Evolutionary conservation across 2,797 vertebrate species (phyloP), one percentile per base, ranked within the genome.

Genomic region (Acanthurus lineatus): DNA sequence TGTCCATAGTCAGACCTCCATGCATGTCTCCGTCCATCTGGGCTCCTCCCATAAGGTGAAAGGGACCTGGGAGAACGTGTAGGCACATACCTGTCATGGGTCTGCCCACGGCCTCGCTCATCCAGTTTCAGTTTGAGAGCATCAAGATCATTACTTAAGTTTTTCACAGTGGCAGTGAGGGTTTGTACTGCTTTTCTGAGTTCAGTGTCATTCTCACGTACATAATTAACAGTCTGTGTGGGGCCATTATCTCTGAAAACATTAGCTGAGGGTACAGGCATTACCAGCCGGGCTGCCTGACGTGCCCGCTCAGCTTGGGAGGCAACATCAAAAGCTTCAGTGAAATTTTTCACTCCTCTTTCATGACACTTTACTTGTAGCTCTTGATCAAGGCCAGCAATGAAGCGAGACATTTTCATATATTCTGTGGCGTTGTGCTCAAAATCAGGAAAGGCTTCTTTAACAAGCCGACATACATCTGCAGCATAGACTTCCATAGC

Each of bases 301-400:
- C 10, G 38, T 2, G 62, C 47, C 6, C 28, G 17, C 5, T 49
- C 25, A 57, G 51, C 38, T 67, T 67, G 20, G 38, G 35, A 67
- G n/a, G 65, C 20, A 10, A 42, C 52, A 19, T 68, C 22, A 56
- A 68, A 68, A 28, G 53, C 40, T 25, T 57, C 17, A 6, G 19
- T 66, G 11, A 69, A 57, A 2, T 22, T 47, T 47, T 69, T 56
- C 40, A 68, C 52, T 5, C 16, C 51, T 54, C 53, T 69, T n/a
- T 58, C 25, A 48, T 58, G 53, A 20, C 17, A 32, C 40, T 69
- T 69, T 1, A 57, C 42, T 38, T 58, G 44, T 4, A 69, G 67
- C 4, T 58, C 28, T 9, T 58, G 67, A 58, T 69, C 67, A 25
- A 69, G 25, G 9, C 54, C 53, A 20, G 53, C 67, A 48, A 69